A percentile compares a stretch with the other conserved stretches of the same genome.
Evolutionary conservation across 2,797 vertebrate genomes (phyloP).

Genomic region (Loriculus beryllinus): DNA sequence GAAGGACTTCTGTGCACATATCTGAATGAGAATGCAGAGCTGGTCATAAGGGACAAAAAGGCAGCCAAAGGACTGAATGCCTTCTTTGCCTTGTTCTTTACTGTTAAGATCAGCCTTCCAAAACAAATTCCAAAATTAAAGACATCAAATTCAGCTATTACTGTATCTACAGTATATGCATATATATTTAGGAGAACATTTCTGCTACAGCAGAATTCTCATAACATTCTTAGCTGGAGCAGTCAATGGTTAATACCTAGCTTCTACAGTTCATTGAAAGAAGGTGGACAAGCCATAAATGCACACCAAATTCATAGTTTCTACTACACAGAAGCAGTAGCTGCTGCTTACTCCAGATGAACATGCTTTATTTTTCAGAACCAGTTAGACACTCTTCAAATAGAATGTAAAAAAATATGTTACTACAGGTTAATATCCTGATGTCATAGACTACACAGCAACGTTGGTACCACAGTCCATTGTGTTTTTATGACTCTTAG

Average conservation of each 20-base stretch:
- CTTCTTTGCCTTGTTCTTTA: background rate
- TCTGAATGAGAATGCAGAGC: background rate
- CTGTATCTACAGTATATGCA: background rate
- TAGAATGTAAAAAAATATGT: background rate
- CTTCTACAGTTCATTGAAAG: background rate
- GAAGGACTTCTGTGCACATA: background rate
- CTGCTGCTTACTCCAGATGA: background rate
- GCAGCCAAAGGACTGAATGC: background rate
- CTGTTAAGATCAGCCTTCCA: background rate
- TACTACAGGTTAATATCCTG: background rate
- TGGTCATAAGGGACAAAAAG: background rate
- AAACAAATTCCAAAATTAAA: background rate
- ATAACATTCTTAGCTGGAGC: background rate
- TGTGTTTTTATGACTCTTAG: background rate
- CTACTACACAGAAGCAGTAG: background rate
- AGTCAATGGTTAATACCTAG: background rate
- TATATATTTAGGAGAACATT: background rate
- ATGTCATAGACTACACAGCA: background rate
- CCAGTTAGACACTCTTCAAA: background rate
- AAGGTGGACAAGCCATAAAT: background rate
- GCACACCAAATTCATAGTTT: background rate
- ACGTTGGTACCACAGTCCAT: background rate
- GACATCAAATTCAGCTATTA: background rate
- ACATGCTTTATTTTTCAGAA: background rate
- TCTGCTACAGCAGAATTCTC: background rate